Percentiles rank a stretch among this genome's conserved stretches.
These are phyloP conservation scores for Paramormyrops kingsleyae DNA, from an alignment of 2,113 vertebrate genomes.

Conservation along the genomic window DNA sequence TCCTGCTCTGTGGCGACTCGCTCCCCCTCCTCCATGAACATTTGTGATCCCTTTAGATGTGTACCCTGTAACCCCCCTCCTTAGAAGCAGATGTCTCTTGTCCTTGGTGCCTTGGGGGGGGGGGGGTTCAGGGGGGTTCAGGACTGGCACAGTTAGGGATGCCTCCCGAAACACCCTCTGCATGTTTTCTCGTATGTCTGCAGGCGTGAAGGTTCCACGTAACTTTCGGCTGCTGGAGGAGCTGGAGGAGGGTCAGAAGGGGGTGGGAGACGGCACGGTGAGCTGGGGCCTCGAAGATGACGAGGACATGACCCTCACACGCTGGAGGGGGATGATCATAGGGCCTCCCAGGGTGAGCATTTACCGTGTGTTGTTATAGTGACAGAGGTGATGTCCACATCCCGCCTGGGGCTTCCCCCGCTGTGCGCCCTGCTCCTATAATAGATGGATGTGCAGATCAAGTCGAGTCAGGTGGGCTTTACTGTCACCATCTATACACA, in stretches of 20 bases:
- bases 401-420: neutral
- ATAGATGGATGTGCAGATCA: neutral
- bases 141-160: neutral
- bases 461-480: neutral
- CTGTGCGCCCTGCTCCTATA: neutral
- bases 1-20: neutral
- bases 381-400: neutral
- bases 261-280: constrained; percentile 90
- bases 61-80: neutral
- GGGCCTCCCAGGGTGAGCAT: constrained; percentile 85
- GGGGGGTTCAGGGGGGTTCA: neutral
- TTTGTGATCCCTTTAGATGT: neutral
- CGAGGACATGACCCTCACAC: constrained; percentile 89
- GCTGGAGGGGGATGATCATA: constrained; percentile 93
- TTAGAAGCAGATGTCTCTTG: neutral
- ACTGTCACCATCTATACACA: neutral
- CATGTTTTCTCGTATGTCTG: constrained; percentile 10
- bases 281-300: constrained; percentile 97
- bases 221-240: constrained; percentile 97
- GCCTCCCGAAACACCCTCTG: neutral
- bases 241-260: constrained; percentile 94
- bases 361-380: neutral
- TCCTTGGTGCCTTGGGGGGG: neutral
- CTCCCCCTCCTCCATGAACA: neutral
- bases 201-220: constrained; percentile 92